phyloP scores from a whole-genome alignment of 2,113 vertebrate genomes.

The Acinonyx jubatus region DNA sequence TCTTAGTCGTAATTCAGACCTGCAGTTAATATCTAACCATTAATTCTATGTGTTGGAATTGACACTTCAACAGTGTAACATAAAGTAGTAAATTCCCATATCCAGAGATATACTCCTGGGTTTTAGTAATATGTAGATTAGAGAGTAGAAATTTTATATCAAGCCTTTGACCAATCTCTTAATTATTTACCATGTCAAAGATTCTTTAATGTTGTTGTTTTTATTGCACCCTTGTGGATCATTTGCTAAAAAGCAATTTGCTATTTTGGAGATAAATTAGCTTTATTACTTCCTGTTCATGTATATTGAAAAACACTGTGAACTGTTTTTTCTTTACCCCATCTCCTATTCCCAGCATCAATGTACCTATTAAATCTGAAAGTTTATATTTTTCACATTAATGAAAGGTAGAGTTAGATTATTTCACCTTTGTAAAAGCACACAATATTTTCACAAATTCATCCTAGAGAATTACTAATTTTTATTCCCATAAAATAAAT shows the following conservation, averaged over 20 bases:
- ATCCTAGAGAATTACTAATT: not conserved
- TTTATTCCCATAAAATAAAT: conserved; percentile 45
- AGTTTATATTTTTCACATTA: conserved; percentile 76
- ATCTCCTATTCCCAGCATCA: conserved; percentile 19
- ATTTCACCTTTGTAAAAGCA: conserved; percentile 67
- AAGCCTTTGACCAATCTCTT: conserved; percentile 79
- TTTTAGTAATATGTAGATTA: conserved; percentile 76
- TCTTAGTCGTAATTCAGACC: conserved; percentile 29
- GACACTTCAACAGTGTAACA: conserved; percentile 40
- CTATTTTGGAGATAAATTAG: conserved; percentile 83
- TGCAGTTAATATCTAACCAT: conserved; percentile 76
- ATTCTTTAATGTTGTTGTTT: conserved; percentile 80
- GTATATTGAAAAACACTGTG: conserved; percentile 56
- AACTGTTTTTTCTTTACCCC: conserved; percentile 51
- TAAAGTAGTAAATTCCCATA: conserved; percentile 54
- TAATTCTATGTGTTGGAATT: conserved; percentile 55
- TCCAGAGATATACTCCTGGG: conserved; percentile 28
- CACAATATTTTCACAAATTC: conserved; percentile 46
- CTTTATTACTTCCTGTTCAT: conserved; percentile 77
- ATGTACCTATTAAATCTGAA: conserved; percentile 68
- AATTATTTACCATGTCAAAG: conserved; percentile 84
- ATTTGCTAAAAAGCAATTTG: conserved; percentile 83
- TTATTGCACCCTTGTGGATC: conserved; percentile 81
- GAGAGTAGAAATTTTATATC: conserved; percentile 73
- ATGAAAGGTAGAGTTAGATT: conserved; percentile 66